These are phyloP conservation scores for Pelodiscus sinensis DNA, from an alignment of 2,113 vertebrate genomes.

Conservation along the genomic window DNA sequence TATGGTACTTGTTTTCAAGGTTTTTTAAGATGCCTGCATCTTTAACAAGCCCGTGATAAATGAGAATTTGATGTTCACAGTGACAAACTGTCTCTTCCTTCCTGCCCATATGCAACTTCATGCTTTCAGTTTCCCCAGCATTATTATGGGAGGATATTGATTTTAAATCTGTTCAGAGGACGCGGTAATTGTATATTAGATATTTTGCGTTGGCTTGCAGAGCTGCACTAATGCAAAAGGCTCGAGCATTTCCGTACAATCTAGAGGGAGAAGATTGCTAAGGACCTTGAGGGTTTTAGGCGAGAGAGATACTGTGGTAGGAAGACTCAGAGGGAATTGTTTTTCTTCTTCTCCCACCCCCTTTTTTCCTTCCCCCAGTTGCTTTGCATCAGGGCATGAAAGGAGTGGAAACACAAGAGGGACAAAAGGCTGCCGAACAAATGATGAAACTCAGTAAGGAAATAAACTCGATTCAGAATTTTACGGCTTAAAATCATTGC, in stretches of 20 bases:
- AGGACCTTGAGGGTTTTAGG: conserved; percentile 73
- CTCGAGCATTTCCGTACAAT: conserved; percentile 69
- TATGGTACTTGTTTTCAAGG: conserved; percentile 5
- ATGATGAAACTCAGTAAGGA: conserved; percentile 80
- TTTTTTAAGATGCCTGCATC: conserved; percentile 55
- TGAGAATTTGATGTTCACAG: conserved; percentile 77
- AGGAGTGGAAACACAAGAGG: conserved; percentile 69
- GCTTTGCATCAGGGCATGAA: conserved; percentile 75
- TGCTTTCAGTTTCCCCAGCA: conserved; percentile 82
- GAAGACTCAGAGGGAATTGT: conserved; percentile 57
- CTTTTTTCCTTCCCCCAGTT: conserved; percentile 59
- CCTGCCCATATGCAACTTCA: conserved; percentile 82
- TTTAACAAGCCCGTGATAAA: conserved; percentile 77
- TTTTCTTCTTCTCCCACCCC: conserved; percentile 19
- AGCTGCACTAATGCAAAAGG: conserved; percentile 73
- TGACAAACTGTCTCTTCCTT: conserved; percentile 90
- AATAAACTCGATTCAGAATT: conserved; percentile 73
- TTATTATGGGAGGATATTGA: conserved; percentile 92
- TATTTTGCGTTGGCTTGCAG: conserved; percentile 75
- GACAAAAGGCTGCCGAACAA: conserved; percentile 73
- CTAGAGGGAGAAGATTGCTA: conserved; percentile 73
- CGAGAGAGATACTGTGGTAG: conserved; percentile 50
- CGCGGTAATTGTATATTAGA: conserved; percentile 87
- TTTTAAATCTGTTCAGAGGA: conserved; percentile 85
- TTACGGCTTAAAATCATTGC: conserved; percentile 60